Evolutionary conservation across 2,113 vertebrate species (phyloP).

Genomic region (Artemisiospiza belli): DNA sequence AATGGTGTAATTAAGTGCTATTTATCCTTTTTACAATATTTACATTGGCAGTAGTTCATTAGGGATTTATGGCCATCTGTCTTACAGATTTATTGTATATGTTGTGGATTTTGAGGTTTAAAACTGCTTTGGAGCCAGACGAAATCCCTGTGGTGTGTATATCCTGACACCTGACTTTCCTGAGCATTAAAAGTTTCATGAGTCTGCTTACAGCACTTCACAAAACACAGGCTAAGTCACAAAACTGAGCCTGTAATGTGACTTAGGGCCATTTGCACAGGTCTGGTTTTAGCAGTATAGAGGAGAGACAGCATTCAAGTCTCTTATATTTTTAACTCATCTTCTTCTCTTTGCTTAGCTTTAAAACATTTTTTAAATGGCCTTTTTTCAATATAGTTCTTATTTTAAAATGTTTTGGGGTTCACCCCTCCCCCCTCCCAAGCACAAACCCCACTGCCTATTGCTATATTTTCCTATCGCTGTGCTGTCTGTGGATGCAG

Average conservation of each 20-base stretch:
- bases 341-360: neutral
- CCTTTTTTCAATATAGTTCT: accelerated
- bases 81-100: slow-evolving; percentile 23
- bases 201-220: neutral
- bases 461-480: neutral
- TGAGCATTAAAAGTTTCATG: neutral
- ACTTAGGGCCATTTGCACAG: neutral
- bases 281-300: neutral
- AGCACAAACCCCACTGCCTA: accelerated
- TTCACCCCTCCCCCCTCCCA: too few species aligned
- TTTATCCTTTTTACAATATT: slow-evolving; percentile 51
- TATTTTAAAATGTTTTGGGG: neutral
- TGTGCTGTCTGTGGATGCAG: neutral
- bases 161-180: slow-evolving; percentile 5
- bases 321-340: neutral
- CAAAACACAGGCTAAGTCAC: too few species aligned
- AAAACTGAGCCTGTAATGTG: neutral
- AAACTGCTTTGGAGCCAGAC: neutral
- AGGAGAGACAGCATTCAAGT: neutral
- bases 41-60: slow-evolving; percentile 30
- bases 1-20: slow-evolving; percentile 10
- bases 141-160: neutral
- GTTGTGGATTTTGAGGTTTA: neutral
- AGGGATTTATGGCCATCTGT: slow-evolving; percentile 50
- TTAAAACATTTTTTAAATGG: neutral